Percentiles rank a stretch among this genome's conserved stretches.
Evolutionary conservation across 2,888 invertebrate genomes (phyloP).

Genomic region (Latheticus oryzae): DNA sequence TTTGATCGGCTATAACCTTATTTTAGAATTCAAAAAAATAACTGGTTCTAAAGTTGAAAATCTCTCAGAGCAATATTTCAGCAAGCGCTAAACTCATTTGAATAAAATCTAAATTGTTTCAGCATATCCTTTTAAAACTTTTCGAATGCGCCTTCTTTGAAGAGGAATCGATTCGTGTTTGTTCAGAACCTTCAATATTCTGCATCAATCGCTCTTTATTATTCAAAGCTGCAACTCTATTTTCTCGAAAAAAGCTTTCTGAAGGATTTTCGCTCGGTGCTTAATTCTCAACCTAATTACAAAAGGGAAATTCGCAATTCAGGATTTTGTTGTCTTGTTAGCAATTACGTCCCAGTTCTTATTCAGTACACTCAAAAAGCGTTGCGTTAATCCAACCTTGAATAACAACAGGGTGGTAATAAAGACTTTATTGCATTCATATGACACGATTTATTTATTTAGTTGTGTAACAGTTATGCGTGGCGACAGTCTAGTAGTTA

Average conservation of each 20-base stretch:
- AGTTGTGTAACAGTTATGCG: too few relatives aligned
- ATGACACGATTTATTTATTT: constrained; percentile 14
- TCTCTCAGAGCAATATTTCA: constrained; percentile 17
- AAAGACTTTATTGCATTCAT: constrained; percentile 19
- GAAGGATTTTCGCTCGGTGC: constrained; percentile 23
- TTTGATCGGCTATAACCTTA: too few relatives aligned
- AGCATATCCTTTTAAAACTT: constrained; percentile 31
- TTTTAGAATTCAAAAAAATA: too few relatives aligned
- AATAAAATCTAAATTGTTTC: constrained; percentile 32
- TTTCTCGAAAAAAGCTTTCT: constrained; percentile 20
- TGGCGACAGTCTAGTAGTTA: too few relatives aligned
- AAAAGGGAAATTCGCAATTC: too few relatives aligned
- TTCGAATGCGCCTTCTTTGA: constrained; percentile 26
- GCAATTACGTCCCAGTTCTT: too few relatives aligned
- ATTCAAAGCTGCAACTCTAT: constrained; percentile 30
- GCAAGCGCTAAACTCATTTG: constrained; percentile 27
- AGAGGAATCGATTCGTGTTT: constrained; percentile 32
- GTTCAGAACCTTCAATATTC: constrained; percentile 34
- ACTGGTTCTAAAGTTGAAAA: constrained; percentile 13
- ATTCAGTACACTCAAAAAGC: too few relatives aligned
- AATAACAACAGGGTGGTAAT: constrained; percentile 13
- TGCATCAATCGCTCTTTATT: constrained; percentile 34
- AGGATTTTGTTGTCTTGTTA: constrained; percentile 7
- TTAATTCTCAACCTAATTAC: constrained; percentile 27
- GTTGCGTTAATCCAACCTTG: constrained; percentile 16